Percentiles rank a stretch among this genome's conserved stretches.
Evolutionary conservation across 2,113 vertebrate species (phyloP).

Genomic region (Morone saxatilis): DNA sequence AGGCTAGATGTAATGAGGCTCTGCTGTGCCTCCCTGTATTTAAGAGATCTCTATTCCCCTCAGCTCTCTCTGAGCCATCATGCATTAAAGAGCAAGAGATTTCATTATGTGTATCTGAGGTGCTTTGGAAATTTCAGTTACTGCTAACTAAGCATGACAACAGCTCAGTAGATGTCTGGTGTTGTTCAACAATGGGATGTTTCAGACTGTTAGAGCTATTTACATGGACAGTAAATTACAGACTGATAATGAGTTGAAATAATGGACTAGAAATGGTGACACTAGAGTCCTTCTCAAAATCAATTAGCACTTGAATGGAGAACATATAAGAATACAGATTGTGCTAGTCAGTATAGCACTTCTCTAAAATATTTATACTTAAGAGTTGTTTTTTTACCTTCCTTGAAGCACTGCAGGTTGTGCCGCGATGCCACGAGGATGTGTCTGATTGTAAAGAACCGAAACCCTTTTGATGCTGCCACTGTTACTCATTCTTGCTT

Average conservation of each 20-base stretch:
- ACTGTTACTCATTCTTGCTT: constrained; percentile 43
- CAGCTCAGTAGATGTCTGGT: constrained; percentile 29
- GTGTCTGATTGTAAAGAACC: not conserved
- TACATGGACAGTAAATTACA: constrained; percentile 12
- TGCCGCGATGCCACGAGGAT: not conserved
- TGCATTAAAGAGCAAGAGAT: constrained; percentile 57
- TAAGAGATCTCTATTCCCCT: constrained; percentile 42
- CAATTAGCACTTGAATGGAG: not conserved
- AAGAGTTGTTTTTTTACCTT: not conserved
- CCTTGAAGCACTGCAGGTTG: not conserved
- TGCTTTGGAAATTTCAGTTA: constrained; percentile 45
- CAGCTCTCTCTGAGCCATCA: constrained; percentile 37
- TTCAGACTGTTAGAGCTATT: constrained; percentile 13
- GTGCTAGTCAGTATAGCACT: not conserved
- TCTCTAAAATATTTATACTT: not conserved
- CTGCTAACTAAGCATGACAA: constrained; percentile 49
- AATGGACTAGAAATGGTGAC: not conserved
- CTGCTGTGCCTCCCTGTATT: constrained; percentile 56
- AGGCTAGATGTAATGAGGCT: constrained; percentile 56
- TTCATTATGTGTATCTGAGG: constrained; percentile 46
- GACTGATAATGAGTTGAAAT: not conserved
- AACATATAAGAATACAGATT: not conserved
- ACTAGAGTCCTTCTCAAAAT: not conserved
- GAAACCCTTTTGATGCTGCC: constrained; percentile 4
- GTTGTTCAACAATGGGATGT: constrained; percentile 31